These are phyloP conservation scores for Altica lythri DNA, from an alignment of 2,888 invertebrate genomes.

Conservation along the genomic window DNA sequence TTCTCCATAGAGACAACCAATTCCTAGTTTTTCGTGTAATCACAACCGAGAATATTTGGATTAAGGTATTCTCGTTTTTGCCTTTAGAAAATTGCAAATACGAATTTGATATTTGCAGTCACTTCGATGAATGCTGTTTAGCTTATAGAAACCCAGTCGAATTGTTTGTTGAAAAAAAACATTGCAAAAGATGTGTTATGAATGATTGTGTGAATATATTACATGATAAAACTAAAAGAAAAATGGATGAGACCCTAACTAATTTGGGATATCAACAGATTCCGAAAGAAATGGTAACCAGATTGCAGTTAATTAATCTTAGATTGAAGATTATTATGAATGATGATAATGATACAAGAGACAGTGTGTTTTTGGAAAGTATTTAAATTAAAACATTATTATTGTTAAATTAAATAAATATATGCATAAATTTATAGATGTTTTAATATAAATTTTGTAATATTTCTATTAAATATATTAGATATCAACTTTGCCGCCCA, in stretches of 20 bases:
- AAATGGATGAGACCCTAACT: conserved; percentile 9
- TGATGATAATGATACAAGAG: background rate
- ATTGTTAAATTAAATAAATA: no score
- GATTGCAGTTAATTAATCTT: conserved; percentile 21
- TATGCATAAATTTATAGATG: no score
- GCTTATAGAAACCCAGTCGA: conserved; percentile 11
- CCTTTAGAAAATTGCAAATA: conserved; percentile 7
- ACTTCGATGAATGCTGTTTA: conserved; percentile 8
- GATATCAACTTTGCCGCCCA: no score
- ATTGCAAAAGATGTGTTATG: conserved; percentile 24
- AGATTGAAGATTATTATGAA: conserved; percentile 8
- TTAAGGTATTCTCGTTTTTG: conserved; percentile 20
- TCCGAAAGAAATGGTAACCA: conserved; percentile 9
- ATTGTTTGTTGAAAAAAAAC: conserved; percentile 13
- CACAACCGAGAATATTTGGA: conserved; percentile 15
- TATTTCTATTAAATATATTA: no score
- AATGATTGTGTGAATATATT: conserved; percentile 19
- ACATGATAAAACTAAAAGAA: conserved; percentile 7
- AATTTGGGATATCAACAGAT: conserved; percentile 20
- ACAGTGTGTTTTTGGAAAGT: background rate
- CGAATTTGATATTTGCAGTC: conserved; percentile 11
- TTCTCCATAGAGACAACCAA: conserved; percentile 1
- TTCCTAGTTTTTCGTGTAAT: conserved; percentile 18
- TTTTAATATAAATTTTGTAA: no score
- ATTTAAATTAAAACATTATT: background rate